Base-by-base conservation (phyloP, 2,888 invertebrate species). In the Euphydryas editha region DNA sequence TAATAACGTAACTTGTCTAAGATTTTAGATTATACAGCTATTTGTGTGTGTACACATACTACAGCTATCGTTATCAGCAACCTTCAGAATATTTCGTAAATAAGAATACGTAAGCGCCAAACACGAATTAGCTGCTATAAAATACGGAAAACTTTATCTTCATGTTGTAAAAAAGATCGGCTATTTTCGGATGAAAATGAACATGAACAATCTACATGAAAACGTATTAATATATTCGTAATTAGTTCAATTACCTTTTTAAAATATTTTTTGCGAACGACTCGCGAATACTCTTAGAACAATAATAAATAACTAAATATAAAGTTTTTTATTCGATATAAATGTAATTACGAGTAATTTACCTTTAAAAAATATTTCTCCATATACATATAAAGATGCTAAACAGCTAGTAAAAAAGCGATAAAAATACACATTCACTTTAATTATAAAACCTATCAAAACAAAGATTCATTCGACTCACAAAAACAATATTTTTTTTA, bases 401-500 rank as follows among this genome's bases (percentile, higher is more conserved):
- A 51, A 24, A n/a, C 15, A n/a, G 10, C 24, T n/a, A 15, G 51
- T 36, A 36, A 54, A 30, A 54, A 17, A 54, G n/a, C 17, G 30
- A 54, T 36, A 54, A 17, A 54, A 30, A 11, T 21, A 30, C n/a
- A 54, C 30, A 54, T 54, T 54, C 17, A 54, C 54, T 17, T 36
- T 36, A 36, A 54, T 30, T 36, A 54, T 17, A 24, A 15, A 54
- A 24, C 15, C 6, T 39, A 21, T 36, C 20, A 59, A 59, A 64
- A 64, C 58, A 64, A 57, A 42, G 58, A 62, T 65, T 65, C 55
- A 62, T 68, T 68, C 47, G 30, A 51, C 63, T 59, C 59, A 24
- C 37, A n/a, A 46, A 30, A 51, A 51, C 49, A 51, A 51, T 51
- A 24, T 24, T n/a, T 7, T 24, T 36, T 54, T 30, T 54, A 54